phyloP scores from a whole-genome alignment of 2,888 invertebrate species.

The Drosophila paranaensis region DNA sequence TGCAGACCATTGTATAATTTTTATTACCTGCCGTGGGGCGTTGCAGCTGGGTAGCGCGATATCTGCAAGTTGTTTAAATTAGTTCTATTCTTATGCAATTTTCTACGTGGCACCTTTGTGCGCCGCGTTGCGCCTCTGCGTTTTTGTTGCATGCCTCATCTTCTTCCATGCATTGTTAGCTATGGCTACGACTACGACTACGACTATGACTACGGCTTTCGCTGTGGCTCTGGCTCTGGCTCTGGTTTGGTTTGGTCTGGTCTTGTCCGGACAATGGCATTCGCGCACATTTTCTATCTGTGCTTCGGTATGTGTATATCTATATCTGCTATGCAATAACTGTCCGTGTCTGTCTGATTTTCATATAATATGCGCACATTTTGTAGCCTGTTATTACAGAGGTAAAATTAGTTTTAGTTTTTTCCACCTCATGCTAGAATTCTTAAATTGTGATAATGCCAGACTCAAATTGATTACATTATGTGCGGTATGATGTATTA shows the following conservation, averaged over 20 bases:
- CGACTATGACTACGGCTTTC: slow-evolving; percentile 11
- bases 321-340: slow-evolving; percentile 27
- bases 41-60: slow-evolving; percentile 44
- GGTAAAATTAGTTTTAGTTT: slow-evolving; percentile 65
- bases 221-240: slow-evolving; percentile 28
- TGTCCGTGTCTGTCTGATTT: slow-evolving; percentile 13
- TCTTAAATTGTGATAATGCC: slow-evolving; percentile 44
- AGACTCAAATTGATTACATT: slow-evolving; percentile 58
- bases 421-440: slow-evolving; percentile 47
- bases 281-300: slow-evolving; percentile 43
- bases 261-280: slow-evolving; percentile 61
- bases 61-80: slow-evolving; percentile 76
- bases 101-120: slow-evolving; percentile 76
- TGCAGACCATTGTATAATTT: slow-evolving; percentile 64
- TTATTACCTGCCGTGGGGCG: slow-evolving; percentile 54
- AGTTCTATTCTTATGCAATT: slow-evolving; percentile 80
- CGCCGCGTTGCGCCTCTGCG: slow-evolving; percentile 43
- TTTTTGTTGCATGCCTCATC: slow-evolving; percentile 35
- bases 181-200: slow-evolving; percentile 25
- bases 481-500: slow-evolving; percentile 33
- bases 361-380: slow-evolving; percentile 66
- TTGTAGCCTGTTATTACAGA: slow-evolving; percentile 48
- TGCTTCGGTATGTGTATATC: slow-evolving; percentile 24
- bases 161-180: slow-evolving; percentile 62
- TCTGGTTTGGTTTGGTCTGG: slow-evolving; percentile 29